Conservation (phyloP, 2,113 vertebrate genomes). For the Chaenocephalus aceratus region DNA sequence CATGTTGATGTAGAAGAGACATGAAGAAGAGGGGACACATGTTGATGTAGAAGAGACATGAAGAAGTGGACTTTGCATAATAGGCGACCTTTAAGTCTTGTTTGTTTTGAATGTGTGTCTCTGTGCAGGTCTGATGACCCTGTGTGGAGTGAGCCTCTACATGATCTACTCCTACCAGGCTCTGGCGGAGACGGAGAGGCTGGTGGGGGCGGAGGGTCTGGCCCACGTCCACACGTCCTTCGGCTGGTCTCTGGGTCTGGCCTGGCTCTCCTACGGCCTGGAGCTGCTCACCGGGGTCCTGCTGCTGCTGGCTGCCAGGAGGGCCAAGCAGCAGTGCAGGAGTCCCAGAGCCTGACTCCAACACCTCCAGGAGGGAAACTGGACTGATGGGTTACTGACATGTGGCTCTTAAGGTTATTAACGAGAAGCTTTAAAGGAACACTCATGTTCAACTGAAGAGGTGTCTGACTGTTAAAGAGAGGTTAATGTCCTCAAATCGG, state of each 20-base stretch:
- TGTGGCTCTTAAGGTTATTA: not conserved
- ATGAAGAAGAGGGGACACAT: too few relatives aligned
- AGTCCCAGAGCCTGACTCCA: slow-evolving; percentile 24
- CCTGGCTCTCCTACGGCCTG: slow-evolving; percentile 83
- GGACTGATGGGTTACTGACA: not conserved
- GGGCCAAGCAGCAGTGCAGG: slow-evolving; percentile 36
- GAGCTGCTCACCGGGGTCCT: slow-evolving; percentile 72
- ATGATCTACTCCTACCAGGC: slow-evolving; percentile 82
- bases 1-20: too few relatives aligned
- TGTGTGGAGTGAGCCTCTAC: slow-evolving; percentile 80
- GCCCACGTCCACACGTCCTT: slow-evolving; percentile 70
- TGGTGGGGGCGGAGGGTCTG: slow-evolving; percentile 58
- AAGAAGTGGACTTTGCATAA: too few relatives aligned
- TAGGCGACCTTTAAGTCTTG: too few relatives aligned
- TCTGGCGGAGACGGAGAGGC: slow-evolving; percentile 67
- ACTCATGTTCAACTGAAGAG: not conserved
- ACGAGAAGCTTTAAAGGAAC: not conserved
- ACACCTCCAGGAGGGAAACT: not conserved
- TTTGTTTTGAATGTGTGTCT: too few relatives aligned
- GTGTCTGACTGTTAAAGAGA: not conserved
- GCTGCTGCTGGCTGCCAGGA: slow-evolving; percentile 58
- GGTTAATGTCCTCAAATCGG: not conserved
- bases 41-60: too few relatives aligned
- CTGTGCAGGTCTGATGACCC: slow-evolving; percentile 81
- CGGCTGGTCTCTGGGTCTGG: slow-evolving; percentile 82